phyloP scores from a whole-genome alignment of 2,888 invertebrate species.

The Quadroppia sp. region DNA sequence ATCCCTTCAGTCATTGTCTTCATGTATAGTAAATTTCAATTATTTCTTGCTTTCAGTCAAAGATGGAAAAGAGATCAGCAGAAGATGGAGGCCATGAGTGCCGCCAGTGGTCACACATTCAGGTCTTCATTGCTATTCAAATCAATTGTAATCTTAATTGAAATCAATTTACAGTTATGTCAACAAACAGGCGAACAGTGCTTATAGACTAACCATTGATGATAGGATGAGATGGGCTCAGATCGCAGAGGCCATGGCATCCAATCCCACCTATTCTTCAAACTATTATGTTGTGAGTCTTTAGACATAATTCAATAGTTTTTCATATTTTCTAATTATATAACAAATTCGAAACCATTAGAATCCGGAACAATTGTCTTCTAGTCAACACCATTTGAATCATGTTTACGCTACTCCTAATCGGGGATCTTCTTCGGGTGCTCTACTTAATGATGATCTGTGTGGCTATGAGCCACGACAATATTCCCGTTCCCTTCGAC shows the following conservation, averaged over 20 bases:
- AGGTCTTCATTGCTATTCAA: slow-evolving; percentile 48
- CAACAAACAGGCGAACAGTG: slow-evolving; percentile 40
- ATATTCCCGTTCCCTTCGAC: slow-evolving; percentile 23
- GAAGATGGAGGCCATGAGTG: slow-evolving; percentile 66
- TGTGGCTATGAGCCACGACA: slow-evolving; percentile 23
- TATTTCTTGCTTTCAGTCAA: slow-evolving; percentile 59
- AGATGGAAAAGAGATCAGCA: slow-evolving; percentile 80
- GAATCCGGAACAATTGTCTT: slow-evolving; percentile 42
- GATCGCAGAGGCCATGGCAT: slow-evolving; percentile 63
- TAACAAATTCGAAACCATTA: neutral
- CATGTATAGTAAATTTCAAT: neutral
- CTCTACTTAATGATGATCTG: slow-evolving; percentile 35
- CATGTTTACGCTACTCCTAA: slow-evolving; percentile 43
- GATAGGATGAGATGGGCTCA: slow-evolving; percentile 83
- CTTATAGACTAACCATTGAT: slow-evolving; percentile 67
- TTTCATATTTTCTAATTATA: neutral
- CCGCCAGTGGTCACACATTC: slow-evolving; percentile 68
- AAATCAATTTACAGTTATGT: slow-evolving; percentile 14
- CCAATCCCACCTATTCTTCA: slow-evolving; percentile 45
- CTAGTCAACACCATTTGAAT: slow-evolving; percentile 41
- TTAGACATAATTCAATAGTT: too few relatives aligned
- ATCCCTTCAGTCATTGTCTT: slow-evolving; percentile 13
- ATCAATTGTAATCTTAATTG: neutral
- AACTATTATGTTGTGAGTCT: slow-evolving; percentile 52
- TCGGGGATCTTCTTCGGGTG: slow-evolving; percentile 40